phyloP scores from a whole-genome alignment of 2,113 vertebrate genomes.

The Symphodus melops region DNA sequence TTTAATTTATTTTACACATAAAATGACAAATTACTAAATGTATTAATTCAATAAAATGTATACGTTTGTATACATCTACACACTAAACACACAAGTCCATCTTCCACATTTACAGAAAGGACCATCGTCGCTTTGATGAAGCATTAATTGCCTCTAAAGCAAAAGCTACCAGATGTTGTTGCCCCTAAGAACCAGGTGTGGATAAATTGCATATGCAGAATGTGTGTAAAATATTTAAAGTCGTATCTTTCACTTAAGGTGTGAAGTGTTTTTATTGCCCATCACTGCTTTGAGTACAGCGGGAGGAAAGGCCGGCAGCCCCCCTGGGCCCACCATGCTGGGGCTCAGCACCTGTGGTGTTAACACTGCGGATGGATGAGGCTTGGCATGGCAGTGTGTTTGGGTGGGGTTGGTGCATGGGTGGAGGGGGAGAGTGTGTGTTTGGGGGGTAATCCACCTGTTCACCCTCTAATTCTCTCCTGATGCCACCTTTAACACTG shows the following conservation, averaged over 20 bases:
- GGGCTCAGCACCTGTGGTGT: slow-evolving; percentile 75
- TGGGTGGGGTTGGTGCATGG: slow-evolving; percentile 37
- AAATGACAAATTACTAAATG: too few species aligned
- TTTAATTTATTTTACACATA: too few species aligned
- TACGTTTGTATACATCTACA: slow-evolving; percentile 38
- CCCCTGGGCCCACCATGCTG: slow-evolving; percentile 49
- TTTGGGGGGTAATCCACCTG: slow-evolving; percentile 72
- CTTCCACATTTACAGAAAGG: slow-evolving; percentile 60
- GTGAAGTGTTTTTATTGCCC: slow-evolving; percentile 84
- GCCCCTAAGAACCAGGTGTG: slow-evolving; percentile 82
- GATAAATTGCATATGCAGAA: slow-evolving; percentile 81
- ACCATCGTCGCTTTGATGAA: slow-evolving; percentile 67
- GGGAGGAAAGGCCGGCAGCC: slow-evolving; percentile 52
- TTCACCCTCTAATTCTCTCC: slow-evolving; percentile 57
- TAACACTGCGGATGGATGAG: slow-evolving; percentile 50
- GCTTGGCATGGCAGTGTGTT: slow-evolving; percentile 50
- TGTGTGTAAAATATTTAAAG: slow-evolving; percentile 87
- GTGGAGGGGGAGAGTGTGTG: background rate
- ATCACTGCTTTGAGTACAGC: slow-evolving; percentile 75
- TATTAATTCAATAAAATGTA: slow-evolving; percentile 6
- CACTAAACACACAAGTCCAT: slow-evolving; percentile 45
- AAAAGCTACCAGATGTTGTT: slow-evolving; percentile 84
- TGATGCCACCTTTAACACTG: slow-evolving; percentile 81
- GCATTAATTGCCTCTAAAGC: slow-evolving; percentile 83
- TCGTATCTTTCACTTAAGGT: slow-evolving; percentile 84